phyloP scores from a whole-genome alignment of 2,113 vertebrate genomes.

The Varanus komodoensis region DNA sequence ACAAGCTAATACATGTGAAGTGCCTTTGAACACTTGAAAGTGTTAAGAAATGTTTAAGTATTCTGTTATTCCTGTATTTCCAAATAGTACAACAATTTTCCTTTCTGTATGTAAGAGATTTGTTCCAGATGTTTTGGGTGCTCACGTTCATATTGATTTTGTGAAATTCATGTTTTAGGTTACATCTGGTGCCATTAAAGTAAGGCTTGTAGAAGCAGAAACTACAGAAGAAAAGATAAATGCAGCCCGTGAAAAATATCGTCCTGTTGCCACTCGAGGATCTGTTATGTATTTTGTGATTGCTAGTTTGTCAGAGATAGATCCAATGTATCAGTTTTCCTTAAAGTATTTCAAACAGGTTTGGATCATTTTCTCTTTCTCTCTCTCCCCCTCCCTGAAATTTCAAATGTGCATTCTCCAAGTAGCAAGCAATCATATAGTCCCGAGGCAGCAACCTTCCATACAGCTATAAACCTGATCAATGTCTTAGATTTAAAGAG shows the following conservation, averaged over 20 bases:
- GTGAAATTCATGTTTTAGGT: conserved; percentile 62
- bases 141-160: background rate
- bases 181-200: conserved; percentile 82
- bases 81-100: background rate
- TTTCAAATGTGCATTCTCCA: background rate
- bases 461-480: background rate
- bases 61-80: background rate
- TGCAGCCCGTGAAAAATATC: conserved; percentile 78
- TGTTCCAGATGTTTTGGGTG: background rate
- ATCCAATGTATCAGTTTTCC: conserved; percentile 87
- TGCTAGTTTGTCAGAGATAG: conserved; percentile 84
- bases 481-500: background rate
- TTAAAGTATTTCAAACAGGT: conserved; percentile 91
- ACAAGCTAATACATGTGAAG: no score
- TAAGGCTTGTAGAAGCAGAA: conserved; percentile 81
- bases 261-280: conserved; percentile 79
- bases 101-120: background rate
- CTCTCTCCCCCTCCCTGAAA: no score
- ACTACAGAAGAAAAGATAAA: conserved; percentile 83
- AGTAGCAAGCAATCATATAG: background rate
- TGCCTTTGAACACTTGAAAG: background rate
- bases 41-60: background rate
- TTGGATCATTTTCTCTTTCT: background rate
- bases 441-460: background rate
- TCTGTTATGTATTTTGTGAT: conserved; percentile 85